phyloP scores from a whole-genome alignment of 2,113 vertebrate species.

The Strigops habroptila region DNA sequence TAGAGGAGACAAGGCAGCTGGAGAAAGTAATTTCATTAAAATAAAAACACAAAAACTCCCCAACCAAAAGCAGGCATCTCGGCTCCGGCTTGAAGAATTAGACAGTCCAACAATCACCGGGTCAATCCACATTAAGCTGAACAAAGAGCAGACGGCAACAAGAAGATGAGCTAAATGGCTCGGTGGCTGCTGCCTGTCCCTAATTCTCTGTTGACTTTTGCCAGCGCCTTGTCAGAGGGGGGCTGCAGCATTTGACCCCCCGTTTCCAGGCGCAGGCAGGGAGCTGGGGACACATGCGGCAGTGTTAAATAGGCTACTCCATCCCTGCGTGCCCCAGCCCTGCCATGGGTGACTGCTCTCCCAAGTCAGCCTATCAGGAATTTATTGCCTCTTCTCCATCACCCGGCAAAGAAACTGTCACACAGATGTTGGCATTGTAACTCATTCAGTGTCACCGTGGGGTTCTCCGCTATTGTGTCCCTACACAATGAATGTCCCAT shows the following conservation, averaged over 20 bases:
- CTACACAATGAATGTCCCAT: conserved; percentile 10
- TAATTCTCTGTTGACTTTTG: conserved; percentile 48
- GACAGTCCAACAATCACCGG: conserved; percentile 39
- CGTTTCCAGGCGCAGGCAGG: conserved; percentile 25
- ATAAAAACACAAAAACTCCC: neutral
- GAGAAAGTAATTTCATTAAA: conserved; percentile 24
- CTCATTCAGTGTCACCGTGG: conserved; percentile 54
- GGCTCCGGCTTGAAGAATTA: neutral
- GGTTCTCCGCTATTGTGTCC: conserved; percentile 58
- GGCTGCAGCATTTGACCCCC: conserved; percentile 39
- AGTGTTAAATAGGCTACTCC: neutral
- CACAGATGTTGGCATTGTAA: conserved; percentile 67
- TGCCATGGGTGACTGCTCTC: conserved; percentile 58
- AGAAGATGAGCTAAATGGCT: conserved; percentile 35
- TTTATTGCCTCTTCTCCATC: conserved; percentile 59
- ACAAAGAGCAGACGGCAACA: conserved; percentile 33
- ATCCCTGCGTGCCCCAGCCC: conserved; percentile 7
- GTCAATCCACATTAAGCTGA: conserved; percentile 22
- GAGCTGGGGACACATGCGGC: conserved; percentile 27
- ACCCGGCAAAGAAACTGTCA: conserved; percentile 35
- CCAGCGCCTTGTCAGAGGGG: neutral
- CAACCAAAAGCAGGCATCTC: neutral
- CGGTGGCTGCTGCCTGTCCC: conserved; percentile 8
- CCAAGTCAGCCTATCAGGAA: conserved; percentile 16
- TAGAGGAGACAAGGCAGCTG: neutral